Base-by-base conservation (phyloP, 2,888 invertebrate genomes). In the Frankliniella intonsa region DNA sequence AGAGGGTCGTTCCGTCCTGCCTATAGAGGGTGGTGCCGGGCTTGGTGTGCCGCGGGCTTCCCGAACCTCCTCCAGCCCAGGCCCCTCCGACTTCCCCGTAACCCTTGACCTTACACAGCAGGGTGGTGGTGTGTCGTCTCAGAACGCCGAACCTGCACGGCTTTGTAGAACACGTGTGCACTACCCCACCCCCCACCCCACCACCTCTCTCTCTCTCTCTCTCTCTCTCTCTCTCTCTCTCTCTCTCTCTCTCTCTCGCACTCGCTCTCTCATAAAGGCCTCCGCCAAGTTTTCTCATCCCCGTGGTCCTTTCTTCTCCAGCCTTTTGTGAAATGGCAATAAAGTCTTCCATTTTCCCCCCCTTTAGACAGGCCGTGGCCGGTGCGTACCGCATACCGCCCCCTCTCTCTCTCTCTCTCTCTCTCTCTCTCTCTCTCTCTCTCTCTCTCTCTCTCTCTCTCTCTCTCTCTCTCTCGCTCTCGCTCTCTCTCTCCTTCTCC, bases 401-500 rank as follows among this genome's bases (percentile, higher is more conserved):
- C 9, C 65, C n/a, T 65, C 19, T 65, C 65, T n/a, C 65, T n/a
- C 10, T 65, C 65, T 65, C 14, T 19, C 19, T 65, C 14, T 65
- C 62, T 65, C 62, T 65, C 11, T 65, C 62, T 65, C 14, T 65
- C 14, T 65, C 62, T 65, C 14, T 65, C 62, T 65, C 62, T 65
- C 11, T 65, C 62, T 65, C 11, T 65, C 62, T 65, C 14, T 65
- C 62, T 10, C 14, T 65, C 62, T 65, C 62, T 65, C 11, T 65
- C 62, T 65, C 14, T 19, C 62, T 65, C 14, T 65, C 55, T 69
- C 81, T 76, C 25, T 50, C 22, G 11, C 19, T n/a, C 76, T 49
- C n/a, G 7, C 27, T 80, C 50, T n/a, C n/a, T n/a, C 62, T 62
- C 22, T 81, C 82, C 27, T 69, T 65, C 62, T 65, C 62, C 19